A percentile compares a stretch with the other conserved stretches of the same genome.
phyloP scores from a whole-genome alignment of 2,888 invertebrate genomes.

The Drosophila borborema region DNA sequence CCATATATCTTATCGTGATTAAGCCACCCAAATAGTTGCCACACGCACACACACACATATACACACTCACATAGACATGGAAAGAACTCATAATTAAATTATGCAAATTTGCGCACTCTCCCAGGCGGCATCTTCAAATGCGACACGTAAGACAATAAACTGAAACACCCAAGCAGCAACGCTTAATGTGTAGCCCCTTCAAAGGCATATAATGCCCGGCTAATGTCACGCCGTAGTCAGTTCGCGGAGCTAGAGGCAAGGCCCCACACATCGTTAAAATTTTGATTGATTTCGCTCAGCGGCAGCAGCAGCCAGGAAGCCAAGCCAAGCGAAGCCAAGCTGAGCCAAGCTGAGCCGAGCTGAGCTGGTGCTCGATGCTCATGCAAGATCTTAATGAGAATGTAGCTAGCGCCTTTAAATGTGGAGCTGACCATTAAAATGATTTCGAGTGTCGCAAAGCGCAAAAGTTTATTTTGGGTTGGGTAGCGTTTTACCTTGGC shows the following conservation, averaged over 20 bases:
- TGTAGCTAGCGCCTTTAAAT: slow-evolving; percentile 76
- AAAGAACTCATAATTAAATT: slow-evolving; percentile 77
- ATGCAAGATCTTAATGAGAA: slow-evolving; percentile 67
- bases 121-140: slow-evolving; percentile 60
- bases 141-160: slow-evolving; percentile 47
- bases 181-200: slow-evolving; percentile 37
- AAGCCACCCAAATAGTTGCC: slow-evolving; percentile 62
- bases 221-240: background rate
- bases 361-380: slow-evolving; percentile 23
- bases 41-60: slow-evolving; percentile 6
- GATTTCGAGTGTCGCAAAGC: slow-evolving; percentile 46
- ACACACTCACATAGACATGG: slow-evolving; percentile 24
- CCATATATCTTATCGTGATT: slow-evolving; percentile 65
- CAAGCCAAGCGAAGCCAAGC: slow-evolving; percentile 21
- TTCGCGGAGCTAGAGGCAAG: background rate
- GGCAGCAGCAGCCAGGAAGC: slow-evolving; percentile 51
- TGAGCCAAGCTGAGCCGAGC: slow-evolving; percentile 16
- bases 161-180: slow-evolving; percentile 27
- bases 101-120: slow-evolving; percentile 69
- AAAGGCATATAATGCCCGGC: slow-evolving; percentile 17
- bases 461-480: slow-evolving; percentile 22
- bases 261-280: slow-evolving; percentile 65
- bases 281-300: slow-evolving; percentile 75
- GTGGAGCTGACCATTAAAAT: slow-evolving; percentile 54
- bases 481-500: slow-evolving; percentile 41